Conservation (phyloP, 2,113 vertebrate species). For the Cromileptes altivelis region DNA sequence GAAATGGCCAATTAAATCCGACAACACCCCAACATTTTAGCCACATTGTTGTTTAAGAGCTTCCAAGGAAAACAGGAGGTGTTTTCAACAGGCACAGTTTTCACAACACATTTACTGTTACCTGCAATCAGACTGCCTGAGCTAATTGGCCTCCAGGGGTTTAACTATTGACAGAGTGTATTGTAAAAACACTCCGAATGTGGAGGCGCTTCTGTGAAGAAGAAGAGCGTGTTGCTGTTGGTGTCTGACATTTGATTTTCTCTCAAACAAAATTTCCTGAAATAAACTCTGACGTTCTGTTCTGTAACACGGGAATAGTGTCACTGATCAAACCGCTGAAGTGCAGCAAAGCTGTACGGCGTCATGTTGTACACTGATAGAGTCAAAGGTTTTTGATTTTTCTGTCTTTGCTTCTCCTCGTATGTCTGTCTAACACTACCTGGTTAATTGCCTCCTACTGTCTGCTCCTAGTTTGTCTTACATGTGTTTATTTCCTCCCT, state of each 20-base stretch:
- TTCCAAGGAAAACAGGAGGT: slow-evolving; percentile 2
- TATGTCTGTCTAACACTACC: background rate
- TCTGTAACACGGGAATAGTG: background rate
- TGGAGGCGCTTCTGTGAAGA: background rate
- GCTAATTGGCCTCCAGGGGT: slow-evolving; percentile 62
- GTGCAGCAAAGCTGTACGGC: background rate
- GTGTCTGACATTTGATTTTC: slow-evolving; percentile 15
- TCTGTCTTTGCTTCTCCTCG: background rate
- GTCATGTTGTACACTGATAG: background rate
- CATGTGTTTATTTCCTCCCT: too few species aligned
- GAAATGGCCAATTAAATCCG: slow-evolving; percentile 27
- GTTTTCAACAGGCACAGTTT: background rate
- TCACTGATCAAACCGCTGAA: slow-evolving; percentile 42
- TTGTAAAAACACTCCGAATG: slow-evolving; percentile 2
- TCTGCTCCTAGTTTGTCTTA: background rate
- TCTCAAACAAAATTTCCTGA: slow-evolving; percentile 18
- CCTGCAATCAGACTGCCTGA: slow-evolving; percentile 26
- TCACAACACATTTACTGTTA: slow-evolving; percentile 20
- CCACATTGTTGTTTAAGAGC: slow-evolving; percentile 7
- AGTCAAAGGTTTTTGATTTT: slow-evolving; percentile 4
- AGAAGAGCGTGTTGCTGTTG: background rate
- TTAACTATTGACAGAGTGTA: slow-evolving; percentile 10
- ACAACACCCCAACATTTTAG: slow-evolving; percentile 16
- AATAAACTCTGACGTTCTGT: slow-evolving; percentile 25
- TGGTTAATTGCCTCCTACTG: background rate